Evolutionary conservation across 2,888 invertebrate genomes (phyloP).

Genomic region (Diarsia dahlii): DNA sequence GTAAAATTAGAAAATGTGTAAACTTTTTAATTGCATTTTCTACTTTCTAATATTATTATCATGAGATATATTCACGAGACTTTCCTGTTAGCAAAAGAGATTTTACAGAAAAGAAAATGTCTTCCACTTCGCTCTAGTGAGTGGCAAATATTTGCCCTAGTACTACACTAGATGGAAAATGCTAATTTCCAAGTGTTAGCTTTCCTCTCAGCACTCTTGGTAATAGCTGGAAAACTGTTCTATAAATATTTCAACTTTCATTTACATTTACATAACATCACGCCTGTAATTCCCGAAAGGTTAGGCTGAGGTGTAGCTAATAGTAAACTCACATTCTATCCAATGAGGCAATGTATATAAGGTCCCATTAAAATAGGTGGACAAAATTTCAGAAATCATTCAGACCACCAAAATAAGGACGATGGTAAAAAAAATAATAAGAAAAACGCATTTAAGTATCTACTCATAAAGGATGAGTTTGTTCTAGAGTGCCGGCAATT

Average conservation of each 20-base stretch:
- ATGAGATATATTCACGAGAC: background rate
- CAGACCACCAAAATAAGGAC: too few species aligned
- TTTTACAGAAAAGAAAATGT: slow-evolving; percentile 43
- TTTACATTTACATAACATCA: background rate
- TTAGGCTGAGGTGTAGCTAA: too few species aligned
- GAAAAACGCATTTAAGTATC: too few species aligned
- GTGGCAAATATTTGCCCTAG: slow-evolving; percentile 43
- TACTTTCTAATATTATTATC: background rate
- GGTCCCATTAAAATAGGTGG: too few species aligned
- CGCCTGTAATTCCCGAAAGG: too few species aligned
- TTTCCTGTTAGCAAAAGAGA: slow-evolving; percentile 32
- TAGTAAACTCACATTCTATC: too few species aligned
- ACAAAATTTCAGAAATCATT: too few species aligned
- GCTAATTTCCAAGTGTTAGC: slow-evolving; percentile 56
- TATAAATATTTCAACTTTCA: slow-evolving; percentile 12
- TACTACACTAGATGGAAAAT: slow-evolving; percentile 52
- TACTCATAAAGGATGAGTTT: too few species aligned
- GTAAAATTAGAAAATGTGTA: background rate
- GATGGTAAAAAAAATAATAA: too few species aligned
- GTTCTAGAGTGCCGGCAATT: too few species aligned
- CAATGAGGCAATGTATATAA: too few species aligned
- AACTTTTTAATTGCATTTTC: slow-evolving; percentile 8
- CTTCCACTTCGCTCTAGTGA: slow-evolving; percentile 26
- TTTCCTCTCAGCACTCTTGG: slow-evolving; percentile 39
- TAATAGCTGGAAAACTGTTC: slow-evolving; percentile 35